Conservation (phyloP, 1,140 invertebrate species). For the Meloidogyne chitwoodi region DNA sequence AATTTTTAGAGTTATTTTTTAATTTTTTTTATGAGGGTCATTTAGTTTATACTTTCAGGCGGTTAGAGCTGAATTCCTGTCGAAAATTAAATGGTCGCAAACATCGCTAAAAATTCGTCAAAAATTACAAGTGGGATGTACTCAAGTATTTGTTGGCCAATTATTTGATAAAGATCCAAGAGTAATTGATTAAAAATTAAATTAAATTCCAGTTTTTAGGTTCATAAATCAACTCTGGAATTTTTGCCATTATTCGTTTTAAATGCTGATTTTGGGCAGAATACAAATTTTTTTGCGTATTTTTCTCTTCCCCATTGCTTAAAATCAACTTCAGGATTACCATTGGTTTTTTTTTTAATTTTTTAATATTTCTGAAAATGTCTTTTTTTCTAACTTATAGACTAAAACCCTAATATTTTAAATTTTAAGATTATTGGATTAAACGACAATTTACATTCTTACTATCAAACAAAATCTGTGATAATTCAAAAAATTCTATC, state of each 20-base stretch:
- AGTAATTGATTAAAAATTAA: not conserved
- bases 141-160: conserved; percentile 9
- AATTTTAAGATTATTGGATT: not conserved
- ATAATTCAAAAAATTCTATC: not conserved
- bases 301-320: conserved; percentile 25
- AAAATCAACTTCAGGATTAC: not conserved
- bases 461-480: not conserved
- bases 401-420: too few relatives aligned
- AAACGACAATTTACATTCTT: not conserved
- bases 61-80: conserved; percentile 23
- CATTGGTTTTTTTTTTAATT: conserved; percentile 21
- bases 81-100: conserved; percentile 27
- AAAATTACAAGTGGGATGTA: conserved; percentile 9
- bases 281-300: not conserved
- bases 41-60: too few relatives aligned
- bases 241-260: conserved; percentile 13
- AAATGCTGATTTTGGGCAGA: conserved; percentile 12
- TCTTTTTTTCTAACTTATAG: too few relatives aligned
- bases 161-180: conserved; percentile 23
- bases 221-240: conserved; percentile 11
- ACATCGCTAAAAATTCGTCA: conserved; percentile 1
- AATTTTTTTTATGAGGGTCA: too few relatives aligned
- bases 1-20: not conserved
- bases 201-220: not conserved
- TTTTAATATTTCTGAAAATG: too few relatives aligned